Evolutionary conservation across 2,888 invertebrate species (phyloP).

Genomic region (Hesperia comma): DNA sequence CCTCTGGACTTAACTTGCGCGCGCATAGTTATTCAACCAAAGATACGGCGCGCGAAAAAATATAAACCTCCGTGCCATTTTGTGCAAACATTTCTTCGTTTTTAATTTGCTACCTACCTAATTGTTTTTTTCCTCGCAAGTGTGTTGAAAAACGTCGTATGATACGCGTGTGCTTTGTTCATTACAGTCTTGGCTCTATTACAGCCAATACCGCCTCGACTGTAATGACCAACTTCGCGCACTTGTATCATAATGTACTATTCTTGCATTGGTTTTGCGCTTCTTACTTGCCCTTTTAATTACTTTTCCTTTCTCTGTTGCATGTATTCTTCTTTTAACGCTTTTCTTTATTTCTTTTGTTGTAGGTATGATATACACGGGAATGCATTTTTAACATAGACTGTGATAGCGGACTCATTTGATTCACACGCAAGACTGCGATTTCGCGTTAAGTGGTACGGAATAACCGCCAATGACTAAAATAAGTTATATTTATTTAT

Average conservation of each 20-base stretch:
- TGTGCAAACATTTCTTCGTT: conserved; percentile 1
- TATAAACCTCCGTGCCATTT: no score
- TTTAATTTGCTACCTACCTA: no score
- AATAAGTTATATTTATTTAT: conserved; percentile 62
- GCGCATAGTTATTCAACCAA: no score
- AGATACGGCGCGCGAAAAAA: no score
- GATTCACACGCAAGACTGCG: conserved; percentile 60
- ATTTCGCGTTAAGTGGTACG: conserved; percentile 68
- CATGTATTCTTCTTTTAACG: conserved; percentile 68
- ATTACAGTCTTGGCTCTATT: no score
- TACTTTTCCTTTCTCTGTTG: conserved; percentile 53
- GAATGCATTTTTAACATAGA: conserved; percentile 78
- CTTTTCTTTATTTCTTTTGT: conserved; percentile 78
- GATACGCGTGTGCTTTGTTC: no score
- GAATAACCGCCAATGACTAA: conserved; percentile 62
- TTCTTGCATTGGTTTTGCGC: neutral
- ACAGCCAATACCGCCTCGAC: no score
- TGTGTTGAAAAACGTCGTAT: no score
- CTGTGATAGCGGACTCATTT: conserved; percentile 73
- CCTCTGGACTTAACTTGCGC: no score
- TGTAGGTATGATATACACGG: conserved; percentile 78
- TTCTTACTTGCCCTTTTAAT: conserved; percentile 6
- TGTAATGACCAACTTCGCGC: no score
- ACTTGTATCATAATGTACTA: no score
- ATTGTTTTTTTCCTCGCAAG: no score